Conservation (phyloP, 2,797 vertebrate species). For the Leptodactylus fallax region DNA sequence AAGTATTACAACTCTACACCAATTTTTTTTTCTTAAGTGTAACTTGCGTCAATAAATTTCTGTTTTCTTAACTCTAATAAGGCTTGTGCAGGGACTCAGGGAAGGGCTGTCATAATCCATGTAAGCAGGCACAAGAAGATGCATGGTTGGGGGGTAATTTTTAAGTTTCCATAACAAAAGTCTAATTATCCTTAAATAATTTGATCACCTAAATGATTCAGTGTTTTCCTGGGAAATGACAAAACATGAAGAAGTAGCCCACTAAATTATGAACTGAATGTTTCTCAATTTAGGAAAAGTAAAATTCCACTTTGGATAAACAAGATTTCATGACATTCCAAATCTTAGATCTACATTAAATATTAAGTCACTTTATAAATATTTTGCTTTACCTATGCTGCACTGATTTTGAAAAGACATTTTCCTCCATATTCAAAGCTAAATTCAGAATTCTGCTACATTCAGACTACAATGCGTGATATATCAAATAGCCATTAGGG, state of each 20-base stretch:
- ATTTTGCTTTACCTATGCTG: too few species aligned
- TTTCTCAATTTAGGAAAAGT: neutral
- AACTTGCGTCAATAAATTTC: constrained; percentile 1
- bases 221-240: neutral
- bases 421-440: too few species aligned
- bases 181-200: neutral
- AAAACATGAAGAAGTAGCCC: neutral
- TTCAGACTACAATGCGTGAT: too few species aligned
- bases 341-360: neutral
- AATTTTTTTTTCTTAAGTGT: neutral
- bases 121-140: neutral
- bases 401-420: too few species aligned
- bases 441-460: too few species aligned
- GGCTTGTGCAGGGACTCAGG: neutral
- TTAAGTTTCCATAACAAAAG: neutral
- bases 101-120: neutral
- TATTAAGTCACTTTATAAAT: too few species aligned
- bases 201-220: neutral
- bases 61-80: neutral
- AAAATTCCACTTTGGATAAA: neutral
- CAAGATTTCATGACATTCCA: neutral
- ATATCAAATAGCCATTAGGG: too few species aligned
- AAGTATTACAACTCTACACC: neutral
- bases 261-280: neutral
- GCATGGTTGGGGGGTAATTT: neutral